Evolutionary conservation across 2,113 vertebrate genomes (phyloP).

Genomic region (Ameiurus melas): DNA sequence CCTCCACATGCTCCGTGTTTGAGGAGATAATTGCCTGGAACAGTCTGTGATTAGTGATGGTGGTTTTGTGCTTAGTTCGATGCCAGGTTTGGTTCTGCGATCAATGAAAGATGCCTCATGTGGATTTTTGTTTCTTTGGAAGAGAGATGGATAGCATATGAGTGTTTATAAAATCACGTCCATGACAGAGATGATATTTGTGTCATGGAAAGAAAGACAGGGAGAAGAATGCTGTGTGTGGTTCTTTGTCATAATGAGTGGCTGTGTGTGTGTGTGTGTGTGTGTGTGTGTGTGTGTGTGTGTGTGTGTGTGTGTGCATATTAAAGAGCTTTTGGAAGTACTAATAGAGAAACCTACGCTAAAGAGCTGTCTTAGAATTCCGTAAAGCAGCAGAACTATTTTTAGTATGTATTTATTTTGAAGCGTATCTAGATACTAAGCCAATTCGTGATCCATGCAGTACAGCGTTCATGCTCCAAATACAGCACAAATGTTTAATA

Average conservation of each 20-base stretch:
- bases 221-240: not conserved
- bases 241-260: not conserved
- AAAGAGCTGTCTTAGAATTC: not conserved
- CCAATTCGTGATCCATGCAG: not conserved
- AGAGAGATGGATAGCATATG: not conserved
- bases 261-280: not conserved
- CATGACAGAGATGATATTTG: conserved; percentile 1
- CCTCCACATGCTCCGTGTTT: conserved; percentile 28
- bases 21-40: conserved; percentile 31
- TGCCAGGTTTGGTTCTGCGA: not conserved
- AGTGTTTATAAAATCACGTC: not conserved
- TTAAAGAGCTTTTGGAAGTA: not conserved
- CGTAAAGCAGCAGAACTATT: not conserved
- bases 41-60: conserved; percentile 35
- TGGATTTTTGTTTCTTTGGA: not conserved
- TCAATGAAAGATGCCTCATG: conserved; percentile 5
- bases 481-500: not conserved
- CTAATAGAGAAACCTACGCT: not conserved
- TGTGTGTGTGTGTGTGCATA: not conserved
- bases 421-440: not conserved
- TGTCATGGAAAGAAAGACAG: conserved; percentile 9
- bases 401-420: not conserved
- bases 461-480: not conserved
- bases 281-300: too few species aligned
- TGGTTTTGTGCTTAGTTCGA: conserved; percentile 33